These are phyloP conservation scores for Ispidina picta DNA, from an alignment of 2,797 vertebrate genomes.

Conservation along the genomic window DNA sequence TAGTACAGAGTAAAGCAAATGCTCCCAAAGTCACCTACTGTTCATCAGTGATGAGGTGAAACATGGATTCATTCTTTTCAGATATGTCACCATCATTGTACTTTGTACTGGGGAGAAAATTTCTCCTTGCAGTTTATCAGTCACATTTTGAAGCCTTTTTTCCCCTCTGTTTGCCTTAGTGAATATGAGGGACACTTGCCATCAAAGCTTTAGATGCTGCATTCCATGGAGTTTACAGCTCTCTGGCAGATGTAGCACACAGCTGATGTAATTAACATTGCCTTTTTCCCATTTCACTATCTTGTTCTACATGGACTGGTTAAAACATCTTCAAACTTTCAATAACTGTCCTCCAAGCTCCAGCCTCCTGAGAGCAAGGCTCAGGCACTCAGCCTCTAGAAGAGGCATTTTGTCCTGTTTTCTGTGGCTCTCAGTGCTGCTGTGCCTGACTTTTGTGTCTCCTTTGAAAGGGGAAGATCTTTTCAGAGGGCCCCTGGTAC, in stretches of 20 bases:
- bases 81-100: not conserved
- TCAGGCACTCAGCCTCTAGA: not conserved
- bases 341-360: not conserved
- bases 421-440: not conserved
- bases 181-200: not conserved
- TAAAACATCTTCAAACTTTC: not conserved
- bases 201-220: not conserved
- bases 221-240: not conserved
- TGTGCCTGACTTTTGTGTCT: not conserved
- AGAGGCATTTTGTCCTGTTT: rapidly evolving
- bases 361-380: not conserved
- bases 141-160: not conserved
- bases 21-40: not conserved
- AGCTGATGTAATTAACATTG: not conserved
- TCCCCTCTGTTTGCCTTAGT: not conserved
- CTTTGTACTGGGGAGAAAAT: not conserved
- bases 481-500: not conserved
- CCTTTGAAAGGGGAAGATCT: not conserved
- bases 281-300: not conserved
- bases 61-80: not conserved
- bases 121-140: not conserved
- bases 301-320: not conserved
- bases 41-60: not conserved
- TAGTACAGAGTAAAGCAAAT: not conserved
- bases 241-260: not conserved